Conservation (phyloP, 2,888 invertebrate species). For the Allacma fusca region DNA sequence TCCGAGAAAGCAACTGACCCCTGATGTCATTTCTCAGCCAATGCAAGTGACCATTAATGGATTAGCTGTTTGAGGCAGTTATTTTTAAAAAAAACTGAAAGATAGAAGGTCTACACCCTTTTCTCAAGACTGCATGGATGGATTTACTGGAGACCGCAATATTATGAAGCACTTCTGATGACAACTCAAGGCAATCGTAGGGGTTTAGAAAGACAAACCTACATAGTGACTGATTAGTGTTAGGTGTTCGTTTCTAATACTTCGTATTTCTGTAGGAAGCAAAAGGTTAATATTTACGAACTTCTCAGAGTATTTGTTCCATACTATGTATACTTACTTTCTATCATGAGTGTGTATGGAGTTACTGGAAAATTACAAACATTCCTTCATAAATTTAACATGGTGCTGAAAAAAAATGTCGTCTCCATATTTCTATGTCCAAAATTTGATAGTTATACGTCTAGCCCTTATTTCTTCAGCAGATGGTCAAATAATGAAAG, state of each 20-base stretch:
- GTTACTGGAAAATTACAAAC: too few relatives aligned
- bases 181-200: slow-evolving; percentile 1
- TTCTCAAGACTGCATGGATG: background rate
- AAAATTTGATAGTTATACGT: too few relatives aligned
- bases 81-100: background rate
- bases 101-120: background rate
- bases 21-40: slow-evolving; percentile 61
- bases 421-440: too few relatives aligned
- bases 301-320: background rate
- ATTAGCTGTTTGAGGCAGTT: slow-evolving; percentile 59
- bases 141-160: background rate
- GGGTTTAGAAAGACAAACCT: slow-evolving; percentile 2
- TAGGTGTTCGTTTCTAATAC: slow-evolving; percentile 18
- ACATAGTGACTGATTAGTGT: slow-evolving; percentile 39
- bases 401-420: background rate
- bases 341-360: too few relatives aligned
- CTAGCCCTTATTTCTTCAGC: too few relatives aligned
- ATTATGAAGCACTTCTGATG: background rate
- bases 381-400: background rate
- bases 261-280: background rate
- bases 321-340: too few relatives aligned
- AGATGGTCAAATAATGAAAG: too few relatives aligned
- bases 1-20: slow-evolving; percentile 56
- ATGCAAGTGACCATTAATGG: slow-evolving; percentile 63
- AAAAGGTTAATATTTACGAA: background rate